These are phyloP conservation scores for Grammomys dolichurus DNA, from an alignment of 2,113 vertebrate species.

Conservation along the genomic window DNA sequence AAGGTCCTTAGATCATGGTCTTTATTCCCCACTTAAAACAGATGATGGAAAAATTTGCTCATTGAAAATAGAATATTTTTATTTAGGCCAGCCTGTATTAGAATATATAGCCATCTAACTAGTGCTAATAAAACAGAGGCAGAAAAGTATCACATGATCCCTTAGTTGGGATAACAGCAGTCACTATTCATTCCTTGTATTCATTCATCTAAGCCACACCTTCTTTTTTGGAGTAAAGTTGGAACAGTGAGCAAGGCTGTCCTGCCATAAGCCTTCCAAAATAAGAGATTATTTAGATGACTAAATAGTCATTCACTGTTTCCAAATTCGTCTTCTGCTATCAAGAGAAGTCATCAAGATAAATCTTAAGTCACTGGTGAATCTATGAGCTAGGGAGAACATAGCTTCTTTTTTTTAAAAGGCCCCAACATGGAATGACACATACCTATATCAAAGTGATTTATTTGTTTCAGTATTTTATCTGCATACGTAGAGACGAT, in stretches of 20 bases:
- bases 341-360: background rate
- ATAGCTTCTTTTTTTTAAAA: background rate
- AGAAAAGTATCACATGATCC: background rate
- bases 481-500: background rate
- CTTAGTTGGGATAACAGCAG: background rate
- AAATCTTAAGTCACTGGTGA: constrained; percentile 21
- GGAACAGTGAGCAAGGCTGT: background rate
- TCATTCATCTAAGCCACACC: background rate
- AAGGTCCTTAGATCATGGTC: background rate
- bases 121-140: background rate
- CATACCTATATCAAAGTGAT: constrained; percentile 24
- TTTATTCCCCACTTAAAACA: constrained; percentile 37
- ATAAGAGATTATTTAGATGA: background rate
- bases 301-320: background rate
- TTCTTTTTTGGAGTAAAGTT: background rate
- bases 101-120: background rate
- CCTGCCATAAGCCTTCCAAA: background rate
- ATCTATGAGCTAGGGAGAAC: background rate
- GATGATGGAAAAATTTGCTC: constrained; percentile 5
- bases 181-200: background rate
- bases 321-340: background rate
- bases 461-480: background rate
- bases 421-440: background rate
- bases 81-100: background rate
- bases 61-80: background rate